Evolutionary conservation across 2,888 invertebrate genomes (phyloP), one percentile per base, ranked within the genome.

Genomic region (Phorcus lineatus): DNA sequence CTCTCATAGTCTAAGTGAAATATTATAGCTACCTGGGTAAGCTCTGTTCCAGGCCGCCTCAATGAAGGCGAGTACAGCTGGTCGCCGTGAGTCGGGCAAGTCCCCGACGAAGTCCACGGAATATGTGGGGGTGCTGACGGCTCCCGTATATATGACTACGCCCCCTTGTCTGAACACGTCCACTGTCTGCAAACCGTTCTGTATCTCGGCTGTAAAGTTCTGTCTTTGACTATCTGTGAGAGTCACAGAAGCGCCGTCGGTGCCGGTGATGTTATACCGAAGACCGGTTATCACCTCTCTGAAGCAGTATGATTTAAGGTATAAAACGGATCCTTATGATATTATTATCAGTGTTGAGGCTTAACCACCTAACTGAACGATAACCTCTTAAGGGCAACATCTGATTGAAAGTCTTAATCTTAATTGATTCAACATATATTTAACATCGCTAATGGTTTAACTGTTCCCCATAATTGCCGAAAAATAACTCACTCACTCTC

Each of bases 51-150:
- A 81, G 0, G 54, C 66, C 3, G 31, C 19, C 17, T 36, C 11
- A 22, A 81, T 22, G 16, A 53, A 28, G 13, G 13, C 47, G n/a
- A 57, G 53, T 13, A 81, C 52, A 28, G 19, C 52, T 0, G 22
- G 31, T 3, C 7, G 9, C 17, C 36, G 24, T 17, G 66, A 54
- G 3, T 70, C 70, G 2, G 53, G 36, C 47, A 81, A 19, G 54
- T 76, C 70, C 7, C 79, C 81, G 40, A 79, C 62, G 47, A 81
- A 78, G 52, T 79, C 76, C 36, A 79, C 17, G 0, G 16, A 54
- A 53, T 70, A 81, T n/a, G 70, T 66, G 1, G 28, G 31, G 16
- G n/a, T 40, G 13, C 24, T 24, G 70, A 70, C 9, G 19, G 70
- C 13, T 16, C 40, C 70, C 4, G 16, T 28, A 40, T 36, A 70